A percentile compares a stretch with the other conserved stretches of the same genome.
These are phyloP conservation scores for Tiphia femorata DNA, from an alignment of 2,888 invertebrate genomes.

Conservation along the genomic window DNA sequence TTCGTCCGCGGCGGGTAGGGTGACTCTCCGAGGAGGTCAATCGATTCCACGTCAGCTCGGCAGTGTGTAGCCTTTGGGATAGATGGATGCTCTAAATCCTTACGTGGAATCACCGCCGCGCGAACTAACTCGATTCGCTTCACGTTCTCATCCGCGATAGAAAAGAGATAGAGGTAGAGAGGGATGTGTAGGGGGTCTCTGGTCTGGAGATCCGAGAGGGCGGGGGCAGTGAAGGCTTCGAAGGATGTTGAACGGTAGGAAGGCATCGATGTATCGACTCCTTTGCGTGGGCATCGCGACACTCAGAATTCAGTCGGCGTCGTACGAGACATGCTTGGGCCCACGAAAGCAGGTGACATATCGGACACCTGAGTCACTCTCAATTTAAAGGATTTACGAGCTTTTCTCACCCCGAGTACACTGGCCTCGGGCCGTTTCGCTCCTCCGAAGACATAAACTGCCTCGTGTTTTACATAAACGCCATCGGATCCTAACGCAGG, in stretches of 20 bases:
- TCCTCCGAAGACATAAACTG: conserved; percentile 6
- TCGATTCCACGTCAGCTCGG: neutral
- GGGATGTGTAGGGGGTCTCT: neutral
- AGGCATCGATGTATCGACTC: conserved; percentile 36
- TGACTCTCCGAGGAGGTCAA: too few species aligned
- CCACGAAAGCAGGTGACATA: conserved; percentile 41
- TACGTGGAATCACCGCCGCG: conserved; percentile 23
- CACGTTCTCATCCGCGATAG: conserved; percentile 29
- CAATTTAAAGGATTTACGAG: conserved; percentile 52
- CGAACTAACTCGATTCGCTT: conserved; percentile 32
- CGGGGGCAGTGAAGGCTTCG: conserved; percentile 5
- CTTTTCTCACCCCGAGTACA: conserved; percentile 19
- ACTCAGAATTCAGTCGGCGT: conserved; percentile 47
- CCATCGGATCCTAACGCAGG: conserved; percentile 1
- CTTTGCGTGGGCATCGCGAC: conserved; percentile 19
- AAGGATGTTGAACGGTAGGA: conserved; percentile 22
- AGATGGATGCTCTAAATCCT: conserved; percentile 25
- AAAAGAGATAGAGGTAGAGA: neutral
- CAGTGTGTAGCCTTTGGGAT: neutral
- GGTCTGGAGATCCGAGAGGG: conserved; percentile 9
- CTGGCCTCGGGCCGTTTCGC: too few species aligned
- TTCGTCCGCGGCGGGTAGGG: too few species aligned
- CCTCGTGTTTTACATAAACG: conserved; percentile 8
- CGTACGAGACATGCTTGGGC: conserved; percentile 37
- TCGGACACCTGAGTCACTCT: conserved; percentile 52